Percentiles rank a stretch among this genome's conserved stretches.
These are phyloP conservation scores for Phoenicopterus ruber DNA, from an alignment of 2,113 vertebrate species.

Conservation along the genomic window DNA sequence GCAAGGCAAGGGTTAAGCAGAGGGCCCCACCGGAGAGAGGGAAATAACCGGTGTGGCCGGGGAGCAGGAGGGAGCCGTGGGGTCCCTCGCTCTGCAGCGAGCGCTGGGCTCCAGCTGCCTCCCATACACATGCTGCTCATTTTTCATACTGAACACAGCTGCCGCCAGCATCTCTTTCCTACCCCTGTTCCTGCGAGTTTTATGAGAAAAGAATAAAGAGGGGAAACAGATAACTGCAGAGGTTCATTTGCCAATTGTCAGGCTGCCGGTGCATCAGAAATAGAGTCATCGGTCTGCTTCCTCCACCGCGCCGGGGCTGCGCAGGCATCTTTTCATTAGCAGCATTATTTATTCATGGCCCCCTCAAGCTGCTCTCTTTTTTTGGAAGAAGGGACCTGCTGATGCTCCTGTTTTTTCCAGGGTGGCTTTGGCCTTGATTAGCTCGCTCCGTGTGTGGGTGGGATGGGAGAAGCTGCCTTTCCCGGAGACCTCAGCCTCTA, in stretches of 20 bases:
- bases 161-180: constrained; percentile 52
- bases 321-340: not conserved
- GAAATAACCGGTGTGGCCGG: not conserved
- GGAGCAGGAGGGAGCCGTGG: not conserved
- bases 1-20: not conserved
- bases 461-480: not conserved
- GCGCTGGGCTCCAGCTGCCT: constrained; percentile 38
- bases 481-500: not conserved
- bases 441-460: accelerated
- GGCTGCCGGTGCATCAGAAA: not conserved
- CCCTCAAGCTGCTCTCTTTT: not conserved
- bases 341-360: not conserved
- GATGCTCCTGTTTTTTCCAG: not conserved
- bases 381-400: not conserved
- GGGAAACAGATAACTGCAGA: constrained; percentile 35
- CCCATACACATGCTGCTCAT: constrained; percentile 46
- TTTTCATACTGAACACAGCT: constrained; percentile 66
- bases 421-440: not conserved
- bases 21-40: not conserved
- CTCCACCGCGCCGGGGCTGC: not conserved
- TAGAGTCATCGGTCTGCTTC: not conserved
- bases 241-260: constrained; percentile 70
- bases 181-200: constrained; percentile 57
- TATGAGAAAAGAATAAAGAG: constrained; percentile 56
- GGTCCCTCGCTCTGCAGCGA: not conserved